Conservation (phyloP, 2,113 vertebrate species). For the Acrocephalus arundinaceus region DNA sequence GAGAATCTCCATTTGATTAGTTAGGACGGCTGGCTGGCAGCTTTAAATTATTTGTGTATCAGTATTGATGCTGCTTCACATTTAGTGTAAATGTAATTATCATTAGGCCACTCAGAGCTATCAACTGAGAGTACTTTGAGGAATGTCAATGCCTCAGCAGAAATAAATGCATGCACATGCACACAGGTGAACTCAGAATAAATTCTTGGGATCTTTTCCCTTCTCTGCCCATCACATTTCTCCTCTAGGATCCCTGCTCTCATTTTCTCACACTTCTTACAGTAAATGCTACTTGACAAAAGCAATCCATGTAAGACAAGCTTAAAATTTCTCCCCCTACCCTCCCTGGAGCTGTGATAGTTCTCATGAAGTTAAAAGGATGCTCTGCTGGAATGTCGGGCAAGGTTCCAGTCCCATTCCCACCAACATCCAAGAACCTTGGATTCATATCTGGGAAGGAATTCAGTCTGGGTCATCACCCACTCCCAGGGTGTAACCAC, state of each 20-base stretch:
- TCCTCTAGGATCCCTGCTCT: background rate
- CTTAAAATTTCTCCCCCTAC: background rate
- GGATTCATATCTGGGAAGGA: background rate
- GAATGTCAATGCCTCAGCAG: background rate
- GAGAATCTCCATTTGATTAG: constrained; percentile 40
- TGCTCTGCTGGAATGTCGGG: background rate
- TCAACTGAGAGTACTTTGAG: constrained; percentile 17
- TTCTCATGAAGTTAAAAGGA: background rate
- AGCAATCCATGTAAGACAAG: background rate
- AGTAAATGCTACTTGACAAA: background rate
- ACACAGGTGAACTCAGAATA: background rate
- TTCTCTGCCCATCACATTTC: background rate
- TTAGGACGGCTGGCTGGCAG: background rate
- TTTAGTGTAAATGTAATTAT: constrained; percentile 52
- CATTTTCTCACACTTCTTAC: background rate
- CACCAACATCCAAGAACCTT: background rate
- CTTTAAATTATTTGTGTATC: constrained; percentile 45
- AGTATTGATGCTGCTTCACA: constrained; percentile 23
- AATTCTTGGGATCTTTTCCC: background rate
- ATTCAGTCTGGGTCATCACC: background rate
- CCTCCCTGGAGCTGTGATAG: background rate
- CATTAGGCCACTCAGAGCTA: constrained; percentile 50
- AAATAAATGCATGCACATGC: background rate
- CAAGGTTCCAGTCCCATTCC: background rate
- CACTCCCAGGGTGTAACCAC: accelerated